Evolutionary conservation across 2,113 vertebrate genomes (phyloP).

Genomic region (Nycticorax nycticorax): DNA sequence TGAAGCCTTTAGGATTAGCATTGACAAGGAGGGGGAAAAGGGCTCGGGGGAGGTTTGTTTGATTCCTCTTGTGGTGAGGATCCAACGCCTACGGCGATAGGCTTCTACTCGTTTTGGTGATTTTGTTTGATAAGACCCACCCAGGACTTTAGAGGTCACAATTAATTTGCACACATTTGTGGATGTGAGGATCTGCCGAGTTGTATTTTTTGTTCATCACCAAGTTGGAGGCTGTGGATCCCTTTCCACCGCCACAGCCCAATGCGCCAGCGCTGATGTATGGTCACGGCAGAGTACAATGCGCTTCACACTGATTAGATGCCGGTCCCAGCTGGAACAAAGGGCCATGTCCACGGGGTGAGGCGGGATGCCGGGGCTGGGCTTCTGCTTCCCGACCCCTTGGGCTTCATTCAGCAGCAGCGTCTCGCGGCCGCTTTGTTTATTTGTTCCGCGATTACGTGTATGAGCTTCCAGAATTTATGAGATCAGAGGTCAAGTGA

Average conservation of each 20-base stretch:
- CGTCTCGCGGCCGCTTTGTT: constrained; percentile 68
- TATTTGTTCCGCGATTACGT: constrained; percentile 76
- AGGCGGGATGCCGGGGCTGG: not conserved
- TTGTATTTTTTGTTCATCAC: not conserved
- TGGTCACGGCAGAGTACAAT: not conserved
- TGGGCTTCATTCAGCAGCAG: constrained; percentile 56
- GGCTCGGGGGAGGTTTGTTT: not conserved
- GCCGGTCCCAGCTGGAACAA: not conserved
- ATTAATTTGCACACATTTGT: accelerated
- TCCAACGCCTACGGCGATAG: accelerated
- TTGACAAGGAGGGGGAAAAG: not conserved
- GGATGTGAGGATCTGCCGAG: not conserved
- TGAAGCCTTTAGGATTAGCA: not conserved
- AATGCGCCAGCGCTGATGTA: not conserved
- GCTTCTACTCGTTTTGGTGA: not conserved
- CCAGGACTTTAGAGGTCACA: not conserved
- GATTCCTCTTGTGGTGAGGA: not conserved
- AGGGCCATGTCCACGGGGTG: not conserved
- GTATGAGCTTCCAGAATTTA: constrained; percentile 80
- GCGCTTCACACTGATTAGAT: not conserved
- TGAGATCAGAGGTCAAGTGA: constrained; percentile 78
- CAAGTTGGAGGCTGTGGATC: not conserved
- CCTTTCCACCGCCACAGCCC: not conserved
- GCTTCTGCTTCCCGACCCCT: constrained; percentile 39
- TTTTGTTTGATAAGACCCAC: not conserved